Percentiles rank a stretch among this genome's conserved stretches.
phyloP scores from a whole-genome alignment of 2,113 vertebrate species.

The Periophthalmus modestus region DNA sequence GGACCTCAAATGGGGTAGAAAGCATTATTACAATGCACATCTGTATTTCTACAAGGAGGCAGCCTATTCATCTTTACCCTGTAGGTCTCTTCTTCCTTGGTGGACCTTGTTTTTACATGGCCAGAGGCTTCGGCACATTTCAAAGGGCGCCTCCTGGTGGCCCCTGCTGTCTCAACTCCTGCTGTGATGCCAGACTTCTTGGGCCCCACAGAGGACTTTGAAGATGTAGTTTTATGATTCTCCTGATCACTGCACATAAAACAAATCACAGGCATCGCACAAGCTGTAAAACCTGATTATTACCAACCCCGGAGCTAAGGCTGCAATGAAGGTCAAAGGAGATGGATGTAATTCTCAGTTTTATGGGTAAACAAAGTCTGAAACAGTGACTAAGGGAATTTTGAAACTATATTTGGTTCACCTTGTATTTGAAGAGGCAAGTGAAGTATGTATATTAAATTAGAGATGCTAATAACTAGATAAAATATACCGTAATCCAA shows the following conservation, averaged over 20 bases:
- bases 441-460: slow-evolving; percentile 39
- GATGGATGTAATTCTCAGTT: slow-evolving; percentile 20
- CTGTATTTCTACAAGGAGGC: slow-evolving; percentile 8
- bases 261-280: slow-evolving; percentile 42
- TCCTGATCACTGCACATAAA: slow-evolving; percentile 66
- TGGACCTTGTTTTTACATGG: slow-evolving; percentile 42
- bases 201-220: slow-evolving; percentile 46
- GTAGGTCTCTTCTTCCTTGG: slow-evolving; percentile 72
- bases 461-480: slow-evolving; percentile 35
- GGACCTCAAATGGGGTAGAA: slow-evolving; percentile 15
- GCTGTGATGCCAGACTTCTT: slow-evolving; percentile 31
- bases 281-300: slow-evolving; percentile 30
- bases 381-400: slow-evolving; percentile 37
- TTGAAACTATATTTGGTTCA: slow-evolving; percentile 23
- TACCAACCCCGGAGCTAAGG: slow-evolving; percentile 28
- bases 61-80: slow-evolving; percentile 59
- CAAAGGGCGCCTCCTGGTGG: slow-evolving; percentile 36
- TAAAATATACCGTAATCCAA: slow-evolving; percentile 43
- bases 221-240: slow-evolving; percentile 54
- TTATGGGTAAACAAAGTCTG: slow-evolving; percentile 24
- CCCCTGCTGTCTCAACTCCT: slow-evolving; percentile 13
- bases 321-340: slow-evolving; percentile 38
- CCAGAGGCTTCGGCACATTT: slow-evolving; percentile 40
- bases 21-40: slow-evolving; percentile 25
- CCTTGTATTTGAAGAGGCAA: slow-evolving; percentile 38